Conservation (phyloP, 2,797 vertebrate genomes). For the Anableps anableps region DNA sequence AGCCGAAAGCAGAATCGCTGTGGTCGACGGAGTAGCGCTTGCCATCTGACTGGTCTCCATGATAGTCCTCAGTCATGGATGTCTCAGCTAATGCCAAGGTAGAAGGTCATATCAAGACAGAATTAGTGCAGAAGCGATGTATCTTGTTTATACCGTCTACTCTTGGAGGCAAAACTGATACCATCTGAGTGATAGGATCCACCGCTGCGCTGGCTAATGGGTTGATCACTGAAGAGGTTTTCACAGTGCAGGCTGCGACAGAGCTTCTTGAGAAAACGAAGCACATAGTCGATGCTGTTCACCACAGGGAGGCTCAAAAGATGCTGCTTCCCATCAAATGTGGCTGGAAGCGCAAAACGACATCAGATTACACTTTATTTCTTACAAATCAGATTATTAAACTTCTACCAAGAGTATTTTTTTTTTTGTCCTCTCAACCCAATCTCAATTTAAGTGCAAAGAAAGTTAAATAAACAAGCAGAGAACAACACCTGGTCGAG, state of each 20-base stretch:
- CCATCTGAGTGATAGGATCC: slow-evolving; percentile 78
- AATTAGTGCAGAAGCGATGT: background rate
- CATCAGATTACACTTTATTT: slow-evolving; percentile 7
- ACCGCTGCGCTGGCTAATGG: slow-evolving; percentile 82
- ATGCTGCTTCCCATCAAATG: slow-evolving; percentile 97
- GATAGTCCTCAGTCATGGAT: slow-evolving; percentile 83
- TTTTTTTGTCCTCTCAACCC: slow-evolving; percentile 8
- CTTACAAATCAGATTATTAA: slow-evolving; percentile 17
- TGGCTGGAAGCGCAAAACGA: slow-evolving; percentile 80
- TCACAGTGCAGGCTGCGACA: slow-evolving; percentile 95
- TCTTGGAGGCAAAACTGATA: slow-evolving; percentile 27
- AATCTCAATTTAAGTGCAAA: slow-evolving; percentile 25
- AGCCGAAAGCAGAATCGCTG: slow-evolving; percentile 81
- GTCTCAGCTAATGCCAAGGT: slow-evolving; percentile 78
- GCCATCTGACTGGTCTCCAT: slow-evolving; percentile 76
- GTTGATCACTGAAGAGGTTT: slow-evolving; percentile 97
- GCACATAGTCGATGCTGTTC: slow-evolving; percentile 94
- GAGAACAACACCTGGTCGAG: slow-evolving; percentile 61
- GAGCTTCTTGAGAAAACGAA: slow-evolving; percentile 96
- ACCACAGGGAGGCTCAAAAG: slow-evolving; percentile 92
- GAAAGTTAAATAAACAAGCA: slow-evolving; percentile 38
- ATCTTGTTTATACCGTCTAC: background rate
- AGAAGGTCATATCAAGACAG: slow-evolving; percentile 2
- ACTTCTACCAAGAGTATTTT: slow-evolving; percentile 5
- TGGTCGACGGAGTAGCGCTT: slow-evolving; percentile 83